Conservation (phyloP, 2,113 vertebrate species). For the Pan troglodytes region NHGRI_mPanTro3-v2.1_pri NC_072404.2:45886501-45887000, state of each 20-base stretch:
- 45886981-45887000: neutral
- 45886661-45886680: neutral
- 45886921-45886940: neutral
- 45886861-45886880: neutral
- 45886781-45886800: neutral
- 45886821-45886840: neutral
- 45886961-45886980: neutral
- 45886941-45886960: neutral
- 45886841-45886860: neutral
- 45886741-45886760: neutral
- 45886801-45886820: neutral
- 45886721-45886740: neutral
- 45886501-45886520: neutral
- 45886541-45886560: neutral
- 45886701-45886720: neutral
- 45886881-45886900: neutral
- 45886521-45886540: neutral
- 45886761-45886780: neutral
- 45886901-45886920: neutral
- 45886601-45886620: neutral
- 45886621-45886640: neutral
- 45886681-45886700: neutral
- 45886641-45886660: neutral
- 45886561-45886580: neutral
- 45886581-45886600: neutral